These are phyloP conservation scores for Physocephala rufipes DNA, from an alignment of 2,888 invertebrate genomes.

Conservation along the genomic window DNA sequence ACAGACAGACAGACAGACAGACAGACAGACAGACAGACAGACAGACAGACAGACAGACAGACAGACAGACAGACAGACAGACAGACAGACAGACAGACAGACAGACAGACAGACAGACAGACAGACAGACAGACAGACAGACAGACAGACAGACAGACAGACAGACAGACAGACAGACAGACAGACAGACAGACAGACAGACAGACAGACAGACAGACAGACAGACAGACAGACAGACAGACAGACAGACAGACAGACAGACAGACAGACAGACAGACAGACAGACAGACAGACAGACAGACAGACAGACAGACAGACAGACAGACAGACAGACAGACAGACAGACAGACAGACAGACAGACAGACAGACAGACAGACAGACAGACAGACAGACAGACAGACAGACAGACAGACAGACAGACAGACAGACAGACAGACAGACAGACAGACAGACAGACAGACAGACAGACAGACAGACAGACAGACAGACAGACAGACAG, in stretches of 20 bases:
- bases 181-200: conserved; percentile 20
- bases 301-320: conserved; percentile 20
- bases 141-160: conserved; percentile 20
- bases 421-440: conserved; percentile 20
- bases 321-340: conserved; percentile 20
- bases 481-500: conserved; percentile 20
- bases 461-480: conserved; percentile 20
- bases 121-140: conserved; percentile 20
- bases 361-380: conserved; percentile 20
- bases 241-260: conserved; percentile 20
- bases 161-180: conserved; percentile 20
- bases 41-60: conserved; percentile 20
- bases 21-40: conserved; percentile 20
- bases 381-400: conserved; percentile 20
- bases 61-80: conserved; percentile 20
- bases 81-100: conserved; percentile 20
- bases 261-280: conserved; percentile 20
- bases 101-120: conserved; percentile 20
- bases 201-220: conserved; percentile 20
- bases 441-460: conserved; percentile 20
- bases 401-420: conserved; percentile 20
- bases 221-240: conserved; percentile 20
- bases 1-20: conserved; percentile 20
- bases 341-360: conserved; percentile 20
- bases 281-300: conserved; percentile 20